Conservation (phyloP, 2,888 invertebrate species). For the Drosophila fulvimacula region DNA sequence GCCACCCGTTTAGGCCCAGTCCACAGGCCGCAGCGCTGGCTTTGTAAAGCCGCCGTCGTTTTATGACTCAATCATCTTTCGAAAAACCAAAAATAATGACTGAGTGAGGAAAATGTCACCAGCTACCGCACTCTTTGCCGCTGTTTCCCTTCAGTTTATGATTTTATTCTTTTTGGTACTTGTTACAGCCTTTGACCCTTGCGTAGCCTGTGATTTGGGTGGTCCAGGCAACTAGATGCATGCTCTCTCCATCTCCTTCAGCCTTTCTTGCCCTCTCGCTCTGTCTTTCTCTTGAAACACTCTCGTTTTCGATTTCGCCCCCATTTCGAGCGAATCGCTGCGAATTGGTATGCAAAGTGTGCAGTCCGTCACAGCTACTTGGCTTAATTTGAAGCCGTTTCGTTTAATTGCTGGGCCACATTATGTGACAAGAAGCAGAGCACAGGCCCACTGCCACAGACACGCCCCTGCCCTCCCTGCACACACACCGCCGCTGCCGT, state of each 20-base stretch:
- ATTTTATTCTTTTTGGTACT: constrained; percentile 30
- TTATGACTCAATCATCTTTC: constrained; percentile 47
- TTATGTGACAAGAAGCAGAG: constrained; percentile 77
- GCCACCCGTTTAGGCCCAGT: constrained; percentile 48
- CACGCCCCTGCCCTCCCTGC: constrained; percentile 2
- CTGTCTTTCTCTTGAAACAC: constrained; percentile 21
- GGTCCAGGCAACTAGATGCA: constrained; percentile 2
- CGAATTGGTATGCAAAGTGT: constrained; percentile 78
- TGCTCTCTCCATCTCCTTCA: background rate
- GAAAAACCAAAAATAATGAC: constrained; percentile 54
- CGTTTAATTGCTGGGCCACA: constrained; percentile 79
- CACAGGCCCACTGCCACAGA: constrained; percentile 46
- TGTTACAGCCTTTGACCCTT: constrained; percentile 23
- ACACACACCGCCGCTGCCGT: background rate
- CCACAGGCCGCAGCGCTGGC: constrained; percentile 3
- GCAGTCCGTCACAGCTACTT: constrained; percentile 64
- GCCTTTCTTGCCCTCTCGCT: background rate
- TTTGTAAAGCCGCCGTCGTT: constrained; percentile 48
- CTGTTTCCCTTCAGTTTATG: constrained; percentile 22
- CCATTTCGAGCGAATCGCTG: constrained; percentile 56
- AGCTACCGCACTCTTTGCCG: constrained; percentile 33
- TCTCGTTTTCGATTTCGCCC: constrained; percentile 66
- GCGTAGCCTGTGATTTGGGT: background rate
- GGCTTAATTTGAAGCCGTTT: constrained; percentile 79
- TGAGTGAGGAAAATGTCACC: constrained; percentile 8